phyloP scores from a whole-genome alignment of 2,797 vertebrate species.

The Takifugu rubripes region DNA sequence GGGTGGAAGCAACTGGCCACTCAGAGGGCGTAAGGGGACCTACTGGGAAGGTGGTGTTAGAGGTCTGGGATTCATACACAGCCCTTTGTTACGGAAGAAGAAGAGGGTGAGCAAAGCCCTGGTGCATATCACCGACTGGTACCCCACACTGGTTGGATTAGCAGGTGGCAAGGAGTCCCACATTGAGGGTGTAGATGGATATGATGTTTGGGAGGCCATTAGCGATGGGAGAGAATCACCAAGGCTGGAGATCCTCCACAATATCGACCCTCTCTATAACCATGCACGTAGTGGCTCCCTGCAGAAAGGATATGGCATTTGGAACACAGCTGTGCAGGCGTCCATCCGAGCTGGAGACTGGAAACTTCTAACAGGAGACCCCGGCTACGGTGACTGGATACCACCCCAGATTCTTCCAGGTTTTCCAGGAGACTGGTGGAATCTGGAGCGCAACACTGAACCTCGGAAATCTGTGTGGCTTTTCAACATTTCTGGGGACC shows the following conservation, averaged over 20 bases:
- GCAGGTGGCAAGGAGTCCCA: constrained; percentile 85
- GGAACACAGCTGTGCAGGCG: constrained; percentile 95
- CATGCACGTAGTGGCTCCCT: constrained; percentile 85
- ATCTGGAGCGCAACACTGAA: constrained; percentile 84
- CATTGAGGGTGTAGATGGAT: constrained; percentile 83
- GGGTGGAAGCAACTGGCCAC: constrained; percentile 95
- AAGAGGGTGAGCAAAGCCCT: constrained; percentile 85
- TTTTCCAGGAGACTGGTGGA: constrained; percentile 93
- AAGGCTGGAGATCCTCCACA: constrained; percentile 91
- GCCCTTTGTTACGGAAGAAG: constrained; percentile 86
- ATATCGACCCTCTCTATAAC: constrained; percentile 95
- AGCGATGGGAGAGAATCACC: constrained; percentile 90
- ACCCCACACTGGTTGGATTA: constrained; percentile 88
- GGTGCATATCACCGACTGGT: constrained; percentile 98
- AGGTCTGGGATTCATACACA: constrained; percentile 94
- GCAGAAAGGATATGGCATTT: constrained; percentile 85
- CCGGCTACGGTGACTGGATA: constrained; percentile 95
- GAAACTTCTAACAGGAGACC: constrained; percentile 95
- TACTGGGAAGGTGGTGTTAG: constrained; percentile 97
- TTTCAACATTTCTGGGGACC: constrained; percentile 93
- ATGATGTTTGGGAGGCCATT: constrained; percentile 89
- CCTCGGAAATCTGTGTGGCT: constrained; percentile 87
- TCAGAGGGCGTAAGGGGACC: constrained; percentile 93
- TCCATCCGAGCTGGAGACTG: constrained; percentile 91
- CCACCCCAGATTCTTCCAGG: constrained; percentile 88